Conservation (phyloP, 2,888 invertebrate species). For the Agriotes lineatus region DNA sequence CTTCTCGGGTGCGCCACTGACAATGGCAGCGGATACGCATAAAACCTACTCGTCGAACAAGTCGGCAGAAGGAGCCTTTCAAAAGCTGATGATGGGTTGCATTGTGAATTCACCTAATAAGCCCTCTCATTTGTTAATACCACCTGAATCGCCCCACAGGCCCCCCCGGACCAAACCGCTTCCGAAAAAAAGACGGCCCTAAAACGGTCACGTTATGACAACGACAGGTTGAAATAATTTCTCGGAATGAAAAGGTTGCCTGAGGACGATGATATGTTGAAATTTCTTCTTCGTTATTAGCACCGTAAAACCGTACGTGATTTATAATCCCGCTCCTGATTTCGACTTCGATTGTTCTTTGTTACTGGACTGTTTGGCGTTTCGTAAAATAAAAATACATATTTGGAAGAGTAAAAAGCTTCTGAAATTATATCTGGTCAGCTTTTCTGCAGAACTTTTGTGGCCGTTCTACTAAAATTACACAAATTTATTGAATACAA, state of each 20-base stretch:
- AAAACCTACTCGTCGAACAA: conserved; percentile 42
- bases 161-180: conserved; percentile 11
- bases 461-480: no score
- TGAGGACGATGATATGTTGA: not conserved
- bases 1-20: conserved; percentile 16
- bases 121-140: conserved; percentile 48
- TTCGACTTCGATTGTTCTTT: no score
- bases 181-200: conserved; percentile 5
- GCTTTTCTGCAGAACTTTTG: no score
- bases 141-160: conserved; percentile 28
- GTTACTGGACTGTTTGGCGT: no score
- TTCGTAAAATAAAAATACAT: no score
- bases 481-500: no score
- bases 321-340: no score
- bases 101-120: conserved; percentile 47
- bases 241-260: not conserved
- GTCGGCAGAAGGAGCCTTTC: conserved; percentile 40
- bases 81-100: conserved; percentile 48
- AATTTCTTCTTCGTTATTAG: no score
- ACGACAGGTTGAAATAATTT: conserved; percentile 10
- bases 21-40: conserved; percentile 21
- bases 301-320: no score
- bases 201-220: not conserved
- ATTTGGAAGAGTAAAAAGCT: no score
- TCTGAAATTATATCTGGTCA: no score